Evolutionary conservation across 1,140 invertebrate species (phyloP).

Genomic region (Lepidurus packardi): DNA sequence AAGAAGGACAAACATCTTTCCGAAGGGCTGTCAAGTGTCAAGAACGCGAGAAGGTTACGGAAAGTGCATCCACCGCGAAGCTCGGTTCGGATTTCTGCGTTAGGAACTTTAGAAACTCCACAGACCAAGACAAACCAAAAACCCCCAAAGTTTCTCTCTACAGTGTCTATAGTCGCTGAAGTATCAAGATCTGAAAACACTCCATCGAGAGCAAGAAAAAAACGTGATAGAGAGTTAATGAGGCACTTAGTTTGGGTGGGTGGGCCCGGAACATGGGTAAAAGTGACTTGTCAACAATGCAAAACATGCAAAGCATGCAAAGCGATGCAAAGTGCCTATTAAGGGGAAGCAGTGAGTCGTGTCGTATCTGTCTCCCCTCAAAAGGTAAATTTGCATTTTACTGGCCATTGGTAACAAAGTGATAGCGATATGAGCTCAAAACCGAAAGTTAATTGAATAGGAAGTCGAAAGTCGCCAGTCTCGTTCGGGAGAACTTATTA

Average conservation of each 20-base stretch:
- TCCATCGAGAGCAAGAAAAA: not conserved
- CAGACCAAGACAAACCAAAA: not conserved
- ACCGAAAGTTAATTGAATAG: no score
- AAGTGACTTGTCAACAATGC: slow-evolving; percentile 9
- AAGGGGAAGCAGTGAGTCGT: not conserved
- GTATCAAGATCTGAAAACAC: no score
- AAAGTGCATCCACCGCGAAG: not conserved
- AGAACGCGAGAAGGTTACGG: not conserved
- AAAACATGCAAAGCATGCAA: not conserved
- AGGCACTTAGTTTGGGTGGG: not conserved
- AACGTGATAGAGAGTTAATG: not conserved
- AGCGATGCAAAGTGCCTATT: not conserved
- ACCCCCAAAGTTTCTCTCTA: not conserved
- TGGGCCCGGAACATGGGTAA: no score
- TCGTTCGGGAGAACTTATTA: no score
- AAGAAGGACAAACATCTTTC: no score
- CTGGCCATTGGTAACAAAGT: no score
- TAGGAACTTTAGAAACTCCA: not conserved
- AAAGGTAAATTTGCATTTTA: no score
- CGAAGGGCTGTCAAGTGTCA: not conserved
- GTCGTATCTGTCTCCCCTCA: not conserved
- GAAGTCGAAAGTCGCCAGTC: no score
- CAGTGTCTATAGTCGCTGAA: not conserved
- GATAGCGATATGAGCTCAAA: no score
- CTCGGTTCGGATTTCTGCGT: no score